Percentiles rank a stretch among this genome's conserved stretches.
Evolutionary conservation across 1,140 invertebrate genomes (phyloP).

Genomic region (Bombus superbus): DNA sequence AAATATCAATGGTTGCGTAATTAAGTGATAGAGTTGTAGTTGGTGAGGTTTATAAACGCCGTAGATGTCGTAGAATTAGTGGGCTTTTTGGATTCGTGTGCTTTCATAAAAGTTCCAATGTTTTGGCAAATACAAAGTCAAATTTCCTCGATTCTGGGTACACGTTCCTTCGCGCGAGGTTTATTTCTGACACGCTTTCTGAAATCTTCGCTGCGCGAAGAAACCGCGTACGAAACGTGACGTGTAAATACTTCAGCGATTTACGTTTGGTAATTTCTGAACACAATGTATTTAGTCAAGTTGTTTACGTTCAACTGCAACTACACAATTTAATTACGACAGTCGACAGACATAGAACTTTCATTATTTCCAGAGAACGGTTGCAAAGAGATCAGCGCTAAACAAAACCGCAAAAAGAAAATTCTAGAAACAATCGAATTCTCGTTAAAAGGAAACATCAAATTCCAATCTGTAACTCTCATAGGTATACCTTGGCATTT

Average conservation of each 20-base stretch:
- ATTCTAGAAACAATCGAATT: neutral
- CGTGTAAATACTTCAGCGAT: neutral
- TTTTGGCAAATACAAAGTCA: conserved; percentile 33
- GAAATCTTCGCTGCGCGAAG: neutral
- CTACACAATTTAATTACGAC: neutral
- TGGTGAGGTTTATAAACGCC: neutral
- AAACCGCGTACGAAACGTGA: neutral
- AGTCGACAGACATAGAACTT: neutral
- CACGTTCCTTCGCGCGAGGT: conserved; percentile 27
- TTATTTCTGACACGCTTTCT: conserved; percentile 22
- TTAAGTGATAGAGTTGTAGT: neutral
- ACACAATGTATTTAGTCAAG: neutral
- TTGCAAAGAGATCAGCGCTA: neutral
- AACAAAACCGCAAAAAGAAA: neutral
- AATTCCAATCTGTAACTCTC: neutral
- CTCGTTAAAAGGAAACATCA: neutral
- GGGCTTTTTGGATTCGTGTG: neutral
- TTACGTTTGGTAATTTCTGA: neutral
- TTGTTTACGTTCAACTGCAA: neutral
- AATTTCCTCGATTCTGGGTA: conserved; percentile 22
- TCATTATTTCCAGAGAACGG: neutral
- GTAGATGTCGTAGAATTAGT: neutral
- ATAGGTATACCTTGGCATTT: neutral
- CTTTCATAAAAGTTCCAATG: neutral
- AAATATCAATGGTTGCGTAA: neutral